Percentiles rank a stretch among this genome's conserved stretches.
phyloP scores from a whole-genome alignment of 2,797 vertebrate genomes.

The Pteronotus mesoamericanus region DNA sequence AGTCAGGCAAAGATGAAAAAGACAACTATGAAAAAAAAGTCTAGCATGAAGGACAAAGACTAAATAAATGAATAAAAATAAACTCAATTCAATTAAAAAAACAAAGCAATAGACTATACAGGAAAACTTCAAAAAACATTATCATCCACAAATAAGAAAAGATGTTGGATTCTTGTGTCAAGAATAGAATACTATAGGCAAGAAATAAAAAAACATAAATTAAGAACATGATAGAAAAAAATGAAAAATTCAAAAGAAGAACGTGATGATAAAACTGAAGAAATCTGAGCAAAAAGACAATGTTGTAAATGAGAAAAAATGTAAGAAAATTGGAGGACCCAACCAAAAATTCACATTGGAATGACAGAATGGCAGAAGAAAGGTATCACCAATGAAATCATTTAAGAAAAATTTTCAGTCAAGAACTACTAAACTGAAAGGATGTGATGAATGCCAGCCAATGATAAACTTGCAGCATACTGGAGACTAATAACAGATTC shows the following conservation, averaged over 20 bases:
- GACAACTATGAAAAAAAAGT: background rate
- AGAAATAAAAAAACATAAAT: background rate
- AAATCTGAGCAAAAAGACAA: slow-evolving; percentile 18
- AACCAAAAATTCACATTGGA: background rate
- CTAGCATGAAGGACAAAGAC: background rate
- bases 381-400: slow-evolving; percentile 19
- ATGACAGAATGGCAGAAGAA: background rate
- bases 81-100: background rate
- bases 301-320: background rate
- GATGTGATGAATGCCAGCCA: background rate
- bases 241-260: background rate
- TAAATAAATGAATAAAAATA: background rate
- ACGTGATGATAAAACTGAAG: background rate
- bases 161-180: background rate
- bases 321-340: background rate
- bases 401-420: background rate
- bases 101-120: background rate
- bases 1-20: background rate
- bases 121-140: background rate
- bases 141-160: background rate
- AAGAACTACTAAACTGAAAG: background rate
- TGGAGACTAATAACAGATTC: background rate
- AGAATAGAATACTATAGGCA: background rate
- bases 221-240: background rate
- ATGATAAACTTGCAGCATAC: slow-evolving; percentile 14